Base-by-base conservation (phyloP, 1,140 invertebrate species). In the Homarus americanus region DNA sequence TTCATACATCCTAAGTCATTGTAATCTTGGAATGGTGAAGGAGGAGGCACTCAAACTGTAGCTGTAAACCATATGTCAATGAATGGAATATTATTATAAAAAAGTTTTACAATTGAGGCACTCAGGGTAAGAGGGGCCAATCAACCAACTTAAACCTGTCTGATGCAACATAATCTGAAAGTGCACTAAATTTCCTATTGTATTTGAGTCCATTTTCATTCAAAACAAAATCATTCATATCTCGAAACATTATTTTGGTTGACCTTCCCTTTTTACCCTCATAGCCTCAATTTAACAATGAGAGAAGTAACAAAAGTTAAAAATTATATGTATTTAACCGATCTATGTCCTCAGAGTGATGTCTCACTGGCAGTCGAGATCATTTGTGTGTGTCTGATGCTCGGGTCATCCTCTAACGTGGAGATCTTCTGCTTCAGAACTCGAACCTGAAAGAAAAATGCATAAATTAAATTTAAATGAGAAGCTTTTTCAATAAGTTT, bases 311-410 rank as follows among this genome's bases (percentile, higher is more conserved):
- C 63, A 69, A 69, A 69, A 32, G 32, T 32, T 69, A 58, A 24
- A 20, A 58, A 58, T 20, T 58, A 58, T 20, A 15, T 20, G 20
- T 58, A 58, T 20, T 1, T 32, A 69, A 53, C 34, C n/a, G 1
- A 40, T 87, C 28, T 36, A 44, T 28, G 10, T 58, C 72, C 34
- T 90, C 73, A 90, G 63, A 90, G 87, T 1, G 87, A 90, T 75
- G 87, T 90, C 79, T 90, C 87, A 44, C 87, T 90, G 36, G 87
- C 87, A 53, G 87, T 90, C 17, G 87, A 90, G 53, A 90, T 90
- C 87, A 90, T 90, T 41, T 90, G 87, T 83, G 87, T 82, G 38
- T 82, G 69, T 53, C 76, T 82, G 20, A 44, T 63, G 36, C 82
- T 40, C 5, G 87, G 72, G 17, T 84, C 80, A 20, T 75, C 87